phyloP scores from a whole-genome alignment of 2,888 invertebrate genomes.

The Meganola albula region DNA sequence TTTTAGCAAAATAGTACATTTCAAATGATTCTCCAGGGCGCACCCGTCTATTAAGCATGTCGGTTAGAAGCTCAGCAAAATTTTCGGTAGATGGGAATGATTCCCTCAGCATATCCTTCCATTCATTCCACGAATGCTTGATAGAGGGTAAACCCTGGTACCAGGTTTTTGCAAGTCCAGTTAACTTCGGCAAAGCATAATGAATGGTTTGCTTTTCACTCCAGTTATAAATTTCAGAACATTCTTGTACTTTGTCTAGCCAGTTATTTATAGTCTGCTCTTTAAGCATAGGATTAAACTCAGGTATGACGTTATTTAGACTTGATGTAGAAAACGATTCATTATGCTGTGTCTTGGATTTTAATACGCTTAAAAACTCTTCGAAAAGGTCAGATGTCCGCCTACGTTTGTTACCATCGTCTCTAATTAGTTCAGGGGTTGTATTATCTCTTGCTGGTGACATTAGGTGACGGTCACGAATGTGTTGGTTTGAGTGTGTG shows the following conservation, averaged over 20 bases:
- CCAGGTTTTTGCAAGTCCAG: conserved; percentile 24
- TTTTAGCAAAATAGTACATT: conserved; percentile 4
- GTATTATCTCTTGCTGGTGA: background rate
- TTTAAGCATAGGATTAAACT: conserved; percentile 4
- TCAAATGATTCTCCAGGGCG: conserved; percentile 4
- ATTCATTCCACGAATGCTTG: conserved; percentile 4
- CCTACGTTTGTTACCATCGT: background rate
- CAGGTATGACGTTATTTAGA: conserved; percentile 4
- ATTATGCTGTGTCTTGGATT: background rate
- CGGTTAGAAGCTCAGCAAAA: conserved; percentile 1
- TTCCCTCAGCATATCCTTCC: conserved; percentile 1
- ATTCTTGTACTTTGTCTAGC: conserved; percentile 6
- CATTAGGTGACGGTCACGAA: background rate
- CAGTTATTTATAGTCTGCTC: conserved; percentile 7
- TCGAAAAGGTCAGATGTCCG: conserved; percentile 2
- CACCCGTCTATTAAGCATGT: conserved; percentile 4
- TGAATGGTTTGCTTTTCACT: conserved; percentile 6
- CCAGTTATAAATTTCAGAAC: conserved; percentile 4
- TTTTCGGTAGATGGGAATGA: too few relatives aligned
- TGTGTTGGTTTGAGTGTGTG: too few relatives aligned
- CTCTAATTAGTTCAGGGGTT: background rate
- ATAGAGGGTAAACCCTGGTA: conserved; percentile 17
- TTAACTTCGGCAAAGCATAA: conserved; percentile 11
- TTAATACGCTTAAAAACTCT: conserved; percentile 2
- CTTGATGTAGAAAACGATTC: conserved; percentile 1